These are phyloP conservation scores for Echiichthys vipera DNA, from an alignment of 2,797 vertebrate genomes.

Conservation along the genomic window DNA sequence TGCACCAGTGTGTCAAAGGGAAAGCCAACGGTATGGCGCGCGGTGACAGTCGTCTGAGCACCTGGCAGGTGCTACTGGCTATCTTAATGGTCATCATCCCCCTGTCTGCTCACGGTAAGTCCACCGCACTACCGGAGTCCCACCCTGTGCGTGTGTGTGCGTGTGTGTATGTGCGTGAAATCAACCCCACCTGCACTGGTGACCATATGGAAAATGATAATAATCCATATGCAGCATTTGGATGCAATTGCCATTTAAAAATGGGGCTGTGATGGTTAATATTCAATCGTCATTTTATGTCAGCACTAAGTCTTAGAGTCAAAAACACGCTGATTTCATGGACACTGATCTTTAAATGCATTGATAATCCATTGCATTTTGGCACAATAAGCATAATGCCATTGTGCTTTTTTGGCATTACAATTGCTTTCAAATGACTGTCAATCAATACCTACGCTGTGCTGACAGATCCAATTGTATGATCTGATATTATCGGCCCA, in stretches of 20 bases:
- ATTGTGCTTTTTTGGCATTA: neutral
- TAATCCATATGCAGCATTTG: neutral
- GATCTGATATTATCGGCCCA: neutral
- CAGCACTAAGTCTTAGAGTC: neutral
- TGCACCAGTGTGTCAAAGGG: conserved; percentile 19
- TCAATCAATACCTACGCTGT: neutral
- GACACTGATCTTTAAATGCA: neutral
- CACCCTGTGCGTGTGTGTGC: conserved; percentile 53
- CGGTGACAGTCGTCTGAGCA: conserved; percentile 53
- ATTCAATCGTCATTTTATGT: neutral
- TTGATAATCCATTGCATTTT: neutral
- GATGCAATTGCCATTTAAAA: neutral
- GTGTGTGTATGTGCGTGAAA: conserved; percentile 3
- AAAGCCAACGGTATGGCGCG: conserved; percentile 60
- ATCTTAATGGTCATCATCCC: conserved; percentile 72
- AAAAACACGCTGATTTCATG: neutral
- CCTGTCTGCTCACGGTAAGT: conserved; percentile 76
- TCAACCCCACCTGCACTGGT: conserved; percentile 51
- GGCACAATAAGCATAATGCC: neutral
- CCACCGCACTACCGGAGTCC: conserved; percentile 38
- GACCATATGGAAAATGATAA: conserved; percentile 7
- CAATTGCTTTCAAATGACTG: neutral
- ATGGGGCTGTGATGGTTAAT: neutral
- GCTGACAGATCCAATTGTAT: neutral
- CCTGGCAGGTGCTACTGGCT: conserved; percentile 79